These are phyloP conservation scores for Cydia splendana DNA, from an alignment of 1,140 invertebrate genomes.

Conservation along the genomic window DNA sequence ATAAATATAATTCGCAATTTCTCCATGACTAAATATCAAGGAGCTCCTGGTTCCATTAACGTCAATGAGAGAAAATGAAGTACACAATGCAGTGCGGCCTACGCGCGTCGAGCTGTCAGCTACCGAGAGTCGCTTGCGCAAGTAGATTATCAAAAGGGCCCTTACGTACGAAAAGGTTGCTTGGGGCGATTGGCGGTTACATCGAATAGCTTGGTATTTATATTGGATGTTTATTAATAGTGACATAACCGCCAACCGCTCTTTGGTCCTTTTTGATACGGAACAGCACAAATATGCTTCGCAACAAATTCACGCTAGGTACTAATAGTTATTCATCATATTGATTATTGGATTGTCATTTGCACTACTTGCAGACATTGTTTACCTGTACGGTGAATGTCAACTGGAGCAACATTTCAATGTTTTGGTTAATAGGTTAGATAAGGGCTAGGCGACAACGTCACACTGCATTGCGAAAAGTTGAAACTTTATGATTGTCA, in stretches of 20 bases:
- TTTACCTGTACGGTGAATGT: neutral
- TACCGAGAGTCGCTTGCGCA: conserved; percentile 55
- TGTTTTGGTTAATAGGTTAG: neutral
- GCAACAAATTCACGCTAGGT: neutral
- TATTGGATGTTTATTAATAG: neutral
- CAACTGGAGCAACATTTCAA: neutral
- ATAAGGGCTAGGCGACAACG: neutral
- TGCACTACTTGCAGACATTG: neutral
- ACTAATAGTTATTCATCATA: conserved; percentile 11
- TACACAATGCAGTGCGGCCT: conserved; percentile 59
- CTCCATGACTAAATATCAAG: conserved; percentile 62
- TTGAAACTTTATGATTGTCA: neutral
- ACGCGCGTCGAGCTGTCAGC: conserved; percentile 65
- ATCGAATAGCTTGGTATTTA: neutral
- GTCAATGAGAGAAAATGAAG: conserved; percentile 67
- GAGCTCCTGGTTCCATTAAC: conserved; percentile 58
- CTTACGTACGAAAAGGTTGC: neutral
- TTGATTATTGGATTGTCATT: conserved; percentile 1
- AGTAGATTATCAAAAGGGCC: neutral
- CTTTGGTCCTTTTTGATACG: neutral
- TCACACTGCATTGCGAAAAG: neutral
- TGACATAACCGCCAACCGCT: neutral
- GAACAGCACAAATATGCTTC: neutral
- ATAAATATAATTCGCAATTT: conserved; percentile 23
- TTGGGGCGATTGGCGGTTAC: neutral